phyloP scores from a whole-genome alignment of 2,888 invertebrate species.

The Drosophila formosana region DNA sequence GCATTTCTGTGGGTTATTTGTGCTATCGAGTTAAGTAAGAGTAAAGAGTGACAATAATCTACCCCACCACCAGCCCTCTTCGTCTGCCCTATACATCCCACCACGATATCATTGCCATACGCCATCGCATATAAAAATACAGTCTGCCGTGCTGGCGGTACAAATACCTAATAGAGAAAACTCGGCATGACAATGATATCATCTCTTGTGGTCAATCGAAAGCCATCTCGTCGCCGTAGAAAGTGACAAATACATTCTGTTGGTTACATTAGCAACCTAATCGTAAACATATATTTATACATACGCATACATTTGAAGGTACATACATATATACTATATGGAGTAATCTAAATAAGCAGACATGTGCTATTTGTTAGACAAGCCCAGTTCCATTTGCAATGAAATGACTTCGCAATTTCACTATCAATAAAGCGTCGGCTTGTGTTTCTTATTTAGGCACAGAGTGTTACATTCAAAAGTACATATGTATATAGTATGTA shows the following conservation, averaged over 20 bases:
- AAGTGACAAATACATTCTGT: slow-evolving; percentile 29
- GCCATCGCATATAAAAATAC: slow-evolving; percentile 25
- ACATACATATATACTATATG: slow-evolving; percentile 2
- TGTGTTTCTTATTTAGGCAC: slow-evolving; percentile 14
- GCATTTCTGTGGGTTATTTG: slow-evolving; percentile 11
- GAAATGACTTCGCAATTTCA: slow-evolving; percentile 45
- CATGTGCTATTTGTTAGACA: slow-evolving; percentile 27
- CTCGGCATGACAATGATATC: slow-evolving; percentile 62
- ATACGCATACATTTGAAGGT: not conserved
- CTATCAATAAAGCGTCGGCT: slow-evolving; percentile 34
- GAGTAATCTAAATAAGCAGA: not conserved
- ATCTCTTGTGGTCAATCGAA: slow-evolving; percentile 43
- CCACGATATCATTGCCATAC: slow-evolving; percentile 45
- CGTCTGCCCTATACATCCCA: not conserved
- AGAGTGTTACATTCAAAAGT: slow-evolving; percentile 17
- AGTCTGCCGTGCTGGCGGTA: slow-evolving; percentile 29
- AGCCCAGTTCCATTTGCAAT: slow-evolving; percentile 19
- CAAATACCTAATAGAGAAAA: slow-evolving; percentile 40
- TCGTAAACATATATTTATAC: slow-evolving; percentile 2
- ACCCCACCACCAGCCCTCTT: slow-evolving; percentile 8
- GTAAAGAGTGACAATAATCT: slow-evolving; percentile 8
- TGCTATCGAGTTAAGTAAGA: slow-evolving; percentile 48
- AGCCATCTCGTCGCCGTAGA: slow-evolving; percentile 40
- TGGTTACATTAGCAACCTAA: slow-evolving; percentile 19
- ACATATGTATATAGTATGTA: not conserved